These are phyloP conservation scores for Vespertilio murinus DNA, from an alignment of 2,797 vertebrate genomes.

Conservation along the genomic window DNA sequence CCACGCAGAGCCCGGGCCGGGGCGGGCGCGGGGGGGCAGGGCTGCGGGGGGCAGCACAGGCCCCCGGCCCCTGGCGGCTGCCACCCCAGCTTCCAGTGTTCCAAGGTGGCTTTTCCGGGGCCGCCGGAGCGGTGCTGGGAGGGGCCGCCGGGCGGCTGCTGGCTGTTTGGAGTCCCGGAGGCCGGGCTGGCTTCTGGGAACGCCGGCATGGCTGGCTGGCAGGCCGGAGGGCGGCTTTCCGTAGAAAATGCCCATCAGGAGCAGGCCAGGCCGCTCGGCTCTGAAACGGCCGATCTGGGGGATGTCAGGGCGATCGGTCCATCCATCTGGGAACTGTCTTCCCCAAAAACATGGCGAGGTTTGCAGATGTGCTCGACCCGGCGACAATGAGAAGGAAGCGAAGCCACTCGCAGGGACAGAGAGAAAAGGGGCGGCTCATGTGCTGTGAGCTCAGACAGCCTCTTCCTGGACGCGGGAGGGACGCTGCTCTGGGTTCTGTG, in stretches of 20 bases:
- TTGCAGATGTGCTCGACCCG: not conserved
- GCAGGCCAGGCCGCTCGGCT: conserved; percentile 48
- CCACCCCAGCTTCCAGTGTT: conserved; percentile 71
- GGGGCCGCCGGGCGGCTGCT: conserved; percentile 79
- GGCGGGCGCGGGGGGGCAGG: not conserved
- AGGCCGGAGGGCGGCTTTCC: conserved; percentile 64
- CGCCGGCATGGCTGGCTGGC: conserved; percentile 65
- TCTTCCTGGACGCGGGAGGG: not conserved
- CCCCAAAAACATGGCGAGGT: not conserved
- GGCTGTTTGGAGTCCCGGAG: conserved; percentile 70
- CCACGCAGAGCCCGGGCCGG: conserved; percentile 38
- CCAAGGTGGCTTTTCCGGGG: conserved; percentile 43
- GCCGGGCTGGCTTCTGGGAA: conserved; percentile 63
- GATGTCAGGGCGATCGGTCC: not conserved
- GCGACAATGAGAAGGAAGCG: not conserved
- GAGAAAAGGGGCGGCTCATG: not conserved
- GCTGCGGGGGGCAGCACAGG: not conserved
- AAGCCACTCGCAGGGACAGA: not conserved
- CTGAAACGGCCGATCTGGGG: conserved; percentile 50
- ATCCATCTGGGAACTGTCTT: not conserved
- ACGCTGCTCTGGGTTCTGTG: not conserved
- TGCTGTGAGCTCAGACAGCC: not conserved
- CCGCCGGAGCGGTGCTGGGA: conserved; percentile 59
- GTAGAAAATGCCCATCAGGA: conserved; percentile 70
- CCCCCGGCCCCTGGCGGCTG: not conserved